These are phyloP conservation scores for Narcine bancroftii DNA, from an alignment of 2,113 vertebrate genomes.

Conservation along the genomic window DNA sequence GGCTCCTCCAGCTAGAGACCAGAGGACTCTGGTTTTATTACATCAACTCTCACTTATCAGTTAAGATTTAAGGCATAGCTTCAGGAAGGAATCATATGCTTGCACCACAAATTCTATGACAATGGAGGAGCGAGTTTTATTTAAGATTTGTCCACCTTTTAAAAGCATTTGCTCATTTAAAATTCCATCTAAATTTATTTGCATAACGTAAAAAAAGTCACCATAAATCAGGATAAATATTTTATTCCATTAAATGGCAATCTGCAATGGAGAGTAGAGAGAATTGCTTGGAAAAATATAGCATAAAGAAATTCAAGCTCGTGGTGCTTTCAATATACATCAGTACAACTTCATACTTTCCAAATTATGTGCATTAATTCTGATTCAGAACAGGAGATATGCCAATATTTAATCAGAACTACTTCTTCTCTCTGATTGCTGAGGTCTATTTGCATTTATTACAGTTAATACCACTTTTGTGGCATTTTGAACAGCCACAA, in stretches of 20 bases:
- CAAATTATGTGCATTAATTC: no score
- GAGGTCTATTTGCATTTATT: background rate
- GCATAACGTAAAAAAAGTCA: no score
- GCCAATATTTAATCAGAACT: background rate
- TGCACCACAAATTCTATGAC: no score
- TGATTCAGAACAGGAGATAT: background rate
- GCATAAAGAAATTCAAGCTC: background rate
- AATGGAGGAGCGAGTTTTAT: no score
- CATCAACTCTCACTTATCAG: background rate
- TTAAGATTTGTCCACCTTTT: no score
- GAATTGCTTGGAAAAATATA: background rate
- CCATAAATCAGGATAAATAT: background rate
- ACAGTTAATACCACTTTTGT: no score
- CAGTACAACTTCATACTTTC: no score
- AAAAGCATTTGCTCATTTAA: no score
- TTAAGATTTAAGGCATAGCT: background rate
- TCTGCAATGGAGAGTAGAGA: no score
- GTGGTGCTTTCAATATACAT: background rate
- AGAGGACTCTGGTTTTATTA: background rate
- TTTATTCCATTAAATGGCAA: no score
- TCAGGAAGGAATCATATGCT: background rate
- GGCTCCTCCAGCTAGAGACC: background rate
- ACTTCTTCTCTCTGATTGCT: background rate
- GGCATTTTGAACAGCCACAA: no score
- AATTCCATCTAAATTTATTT: no score